A percentile compares a stretch with the other conserved stretches of the same genome.
Conservation (phyloP, 2,113 vertebrate species). For the Actinemys pallida region DNA sequence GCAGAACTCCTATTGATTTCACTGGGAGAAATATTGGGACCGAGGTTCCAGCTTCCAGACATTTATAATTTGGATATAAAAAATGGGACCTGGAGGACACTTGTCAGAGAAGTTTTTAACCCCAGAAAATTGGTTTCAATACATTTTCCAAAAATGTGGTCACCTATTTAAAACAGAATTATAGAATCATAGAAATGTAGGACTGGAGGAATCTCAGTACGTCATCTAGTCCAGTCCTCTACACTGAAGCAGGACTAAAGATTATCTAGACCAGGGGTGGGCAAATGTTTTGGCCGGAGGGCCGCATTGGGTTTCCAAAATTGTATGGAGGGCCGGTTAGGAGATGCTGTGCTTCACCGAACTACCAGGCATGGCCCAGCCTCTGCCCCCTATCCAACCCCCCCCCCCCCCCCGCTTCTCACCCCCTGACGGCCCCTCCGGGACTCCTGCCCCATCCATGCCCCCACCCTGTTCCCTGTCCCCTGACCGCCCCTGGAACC, state of each 20-base stretch:
- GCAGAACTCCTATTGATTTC: not conserved
- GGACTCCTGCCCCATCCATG: too few relatives aligned
- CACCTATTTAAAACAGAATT: not conserved
- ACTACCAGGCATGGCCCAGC: too few relatives aligned
- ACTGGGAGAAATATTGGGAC: not conserved
- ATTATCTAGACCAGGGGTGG: not conserved
- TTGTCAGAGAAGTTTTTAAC: not conserved
- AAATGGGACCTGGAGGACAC: not conserved
- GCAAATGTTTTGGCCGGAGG: too few relatives aligned
- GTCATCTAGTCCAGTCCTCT: not conserved
- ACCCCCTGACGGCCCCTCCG: too few relatives aligned
- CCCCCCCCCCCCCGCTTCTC: too few relatives aligned
- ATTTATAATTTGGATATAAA: not conserved
- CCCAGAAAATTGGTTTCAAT: not conserved
- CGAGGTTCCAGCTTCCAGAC: not conserved
- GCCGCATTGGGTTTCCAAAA: too few relatives aligned
- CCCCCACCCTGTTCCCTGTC: too few relatives aligned
- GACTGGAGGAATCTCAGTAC: not conserved
- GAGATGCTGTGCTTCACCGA: too few relatives aligned
- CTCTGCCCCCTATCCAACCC: too few relatives aligned
- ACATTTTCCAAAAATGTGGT: not conserved
- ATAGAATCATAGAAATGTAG: not conserved
- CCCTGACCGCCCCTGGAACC: too few relatives aligned
- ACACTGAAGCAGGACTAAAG: not conserved
- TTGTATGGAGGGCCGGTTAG: too few relatives aligned